Base-by-base conservation (phyloP, 2,797 vertebrate genomes). In the Lepilemur septentrionalis region DNA sequence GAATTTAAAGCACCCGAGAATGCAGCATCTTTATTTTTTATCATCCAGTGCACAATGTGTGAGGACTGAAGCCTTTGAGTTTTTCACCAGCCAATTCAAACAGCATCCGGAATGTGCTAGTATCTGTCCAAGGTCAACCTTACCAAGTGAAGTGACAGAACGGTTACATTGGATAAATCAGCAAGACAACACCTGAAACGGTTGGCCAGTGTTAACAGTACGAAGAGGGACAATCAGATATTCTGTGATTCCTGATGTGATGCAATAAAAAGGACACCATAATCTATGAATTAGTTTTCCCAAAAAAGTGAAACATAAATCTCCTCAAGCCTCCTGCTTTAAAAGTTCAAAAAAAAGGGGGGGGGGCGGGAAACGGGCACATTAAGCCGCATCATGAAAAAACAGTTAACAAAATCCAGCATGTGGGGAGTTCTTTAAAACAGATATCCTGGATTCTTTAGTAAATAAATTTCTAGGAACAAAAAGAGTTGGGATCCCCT, bases 401-500 rank as follows among this genome's bases (percentile, higher is more conserved):
- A 67, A 5, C 7, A 78, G 81, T 65, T 50, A 83, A 13, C 46
- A 41, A 2, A 94, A 70, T 86, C 17, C 1, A 84, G 43, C 8
- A 46, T 22, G 9, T 57, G 25, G 18, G 32, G 2, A 94, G 43
- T 81, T 88, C 3, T 32, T 72, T 84, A 46, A 3, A 57, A 59
- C 2, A 82, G 5, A 81, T 70, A 2, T 7, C 15, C 32, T 72
- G 6, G 4, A 70, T 93, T 81, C 4, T 90, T 87, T 41, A 80
- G 0, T 20, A 89, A 67, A 89, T 38, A 63, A 1, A 70, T 81
- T 80, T 91, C 0, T 17, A 72, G 1, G 41, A 46, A 65, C 72
- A 73, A 4, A 79, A 30, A 35, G 0, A 76, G 20, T 32, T 57
- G 38, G 5, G 18, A 7, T 0, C 0, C 22, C 0, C 0, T 28